phyloP scores from a whole-genome alignment of 2,113 vertebrate genomes.

The Sprattus sprattus region DNA sequence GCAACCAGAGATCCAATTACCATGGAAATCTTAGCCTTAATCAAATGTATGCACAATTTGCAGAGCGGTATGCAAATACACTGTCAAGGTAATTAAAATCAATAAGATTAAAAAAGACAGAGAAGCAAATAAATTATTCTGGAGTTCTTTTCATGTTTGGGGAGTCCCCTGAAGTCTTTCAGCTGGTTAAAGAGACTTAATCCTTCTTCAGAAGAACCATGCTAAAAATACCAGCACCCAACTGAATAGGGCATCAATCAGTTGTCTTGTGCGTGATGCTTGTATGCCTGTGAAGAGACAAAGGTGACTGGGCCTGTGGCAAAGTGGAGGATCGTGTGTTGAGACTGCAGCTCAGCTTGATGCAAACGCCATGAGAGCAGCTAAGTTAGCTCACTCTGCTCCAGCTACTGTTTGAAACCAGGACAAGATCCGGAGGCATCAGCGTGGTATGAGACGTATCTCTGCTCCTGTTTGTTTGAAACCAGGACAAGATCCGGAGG shows the following conservation, averaged over 20 bases:
- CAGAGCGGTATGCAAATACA: conserved; percentile 48
- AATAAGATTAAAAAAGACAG: conserved; percentile 33
- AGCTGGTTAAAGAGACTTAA: conserved; percentile 8
- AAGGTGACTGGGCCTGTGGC: conserved; percentile 2
- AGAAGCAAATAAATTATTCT: conserved; percentile 26
- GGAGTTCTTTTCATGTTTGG: conserved; percentile 23
- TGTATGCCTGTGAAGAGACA: neutral
- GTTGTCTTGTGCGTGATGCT: neutral
- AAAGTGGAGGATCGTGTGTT: neutral
- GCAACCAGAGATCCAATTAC: conserved; percentile 39
- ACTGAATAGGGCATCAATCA: neutral
- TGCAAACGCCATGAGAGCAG: neutral
- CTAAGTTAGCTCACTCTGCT: neutral
- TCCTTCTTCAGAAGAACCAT: neutral
- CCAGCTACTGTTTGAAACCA: neutral
- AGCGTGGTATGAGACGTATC: neutral
- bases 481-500: neutral
- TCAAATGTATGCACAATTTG: conserved; percentile 42
- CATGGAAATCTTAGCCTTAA: conserved; percentile 39
- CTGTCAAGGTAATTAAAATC: conserved; percentile 42
- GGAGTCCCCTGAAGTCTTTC: conserved; percentile 30
- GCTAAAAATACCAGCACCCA: conserved; percentile 11
- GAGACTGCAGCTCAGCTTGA: neutral
- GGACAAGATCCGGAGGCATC: neutral
- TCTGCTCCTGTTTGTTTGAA: neutral